A percentile compares a stretch with the other conserved stretches of the same genome.
These are phyloP conservation scores for Zenarchopterus dispar DNA, from an alignment of 2,797 vertebrate genomes.

Conservation along the genomic window DNA sequence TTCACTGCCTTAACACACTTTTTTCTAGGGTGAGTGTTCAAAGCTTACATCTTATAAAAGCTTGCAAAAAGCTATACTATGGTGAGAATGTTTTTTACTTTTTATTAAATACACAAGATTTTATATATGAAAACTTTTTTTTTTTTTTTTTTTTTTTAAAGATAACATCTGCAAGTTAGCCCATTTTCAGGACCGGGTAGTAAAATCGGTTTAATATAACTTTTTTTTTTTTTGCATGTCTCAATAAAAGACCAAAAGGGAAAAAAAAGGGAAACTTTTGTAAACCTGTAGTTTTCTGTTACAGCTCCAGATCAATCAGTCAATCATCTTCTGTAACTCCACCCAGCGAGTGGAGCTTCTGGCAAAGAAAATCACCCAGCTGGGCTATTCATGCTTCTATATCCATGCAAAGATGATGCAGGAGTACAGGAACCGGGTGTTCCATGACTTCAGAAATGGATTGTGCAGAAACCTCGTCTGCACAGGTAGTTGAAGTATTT, in stretches of 20 bases:
- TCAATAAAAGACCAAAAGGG: not conserved
- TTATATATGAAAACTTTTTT: too few relatives aligned
- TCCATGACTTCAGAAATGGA: constrained; percentile 98
- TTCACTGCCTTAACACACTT: constrained; percentile 98
- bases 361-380: constrained; percentile 99
- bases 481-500: constrained; percentile 71
- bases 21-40: constrained; percentile 92
- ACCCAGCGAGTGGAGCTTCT: constrained; percentile 97
- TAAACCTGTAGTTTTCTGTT: not conserved
- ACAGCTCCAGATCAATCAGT: constrained; percentile 99
- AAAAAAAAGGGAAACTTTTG: too few relatives aligned
- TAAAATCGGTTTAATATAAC: too few relatives aligned
- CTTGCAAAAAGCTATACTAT: too few relatives aligned
- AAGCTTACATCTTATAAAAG: too few relatives aligned
- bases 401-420: constrained; percentile 99
- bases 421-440: constrained; percentile 98
- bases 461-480: constrained; percentile 99
- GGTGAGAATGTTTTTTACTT: too few relatives aligned
- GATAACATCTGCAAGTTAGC: too few relatives aligned
- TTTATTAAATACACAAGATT: too few relatives aligned
- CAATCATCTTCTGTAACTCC: constrained; percentile 99
- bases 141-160: too few relatives aligned
- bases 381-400: constrained; percentile 99
- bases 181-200: too few relatives aligned
- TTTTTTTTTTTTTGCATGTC: not conserved